A percentile compares a stretch with the other conserved stretches of the same genome.
These are phyloP conservation scores for Helarctos malayanus DNA, from an alignment of 2,797 vertebrate species.

Conservation along the genomic window DNA sequence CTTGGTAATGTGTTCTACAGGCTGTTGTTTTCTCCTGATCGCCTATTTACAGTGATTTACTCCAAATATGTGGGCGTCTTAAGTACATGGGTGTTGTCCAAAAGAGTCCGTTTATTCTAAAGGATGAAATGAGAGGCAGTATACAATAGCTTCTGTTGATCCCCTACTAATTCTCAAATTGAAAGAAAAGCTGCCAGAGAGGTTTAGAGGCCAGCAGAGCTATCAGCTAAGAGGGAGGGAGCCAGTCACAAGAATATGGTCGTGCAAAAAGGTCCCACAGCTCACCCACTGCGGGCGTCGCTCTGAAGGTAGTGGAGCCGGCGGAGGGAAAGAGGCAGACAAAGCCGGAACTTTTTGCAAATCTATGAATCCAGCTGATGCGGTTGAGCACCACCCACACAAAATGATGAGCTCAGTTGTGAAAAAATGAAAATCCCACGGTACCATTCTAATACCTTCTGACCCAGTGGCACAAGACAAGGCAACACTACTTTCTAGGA, in stretches of 20 bases:
- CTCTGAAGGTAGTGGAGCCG: conserved; percentile 4
- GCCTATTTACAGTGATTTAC: conserved; percentile 82
- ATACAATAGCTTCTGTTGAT: conserved; percentile 72
- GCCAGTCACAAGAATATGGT: neutral
- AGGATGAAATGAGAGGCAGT: conserved; percentile 74
- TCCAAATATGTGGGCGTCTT: conserved; percentile 81
- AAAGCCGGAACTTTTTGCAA: conserved; percentile 44
- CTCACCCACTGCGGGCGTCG: neutral
- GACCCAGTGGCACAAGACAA: conserved; percentile 13
- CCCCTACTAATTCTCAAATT: conserved; percentile 73
- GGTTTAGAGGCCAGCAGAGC: neutral
- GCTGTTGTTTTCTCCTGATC: conserved; percentile 81
- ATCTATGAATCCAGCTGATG: conserved; percentile 37
- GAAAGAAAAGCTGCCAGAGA: conserved; percentile 15
- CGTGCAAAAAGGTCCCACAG: neutral
- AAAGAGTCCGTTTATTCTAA: conserved; percentile 78
- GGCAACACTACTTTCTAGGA: conserved; percentile 54
- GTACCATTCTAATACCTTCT: conserved; percentile 48
- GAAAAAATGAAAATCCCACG: conserved; percentile 45
- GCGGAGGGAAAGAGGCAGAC: neutral
- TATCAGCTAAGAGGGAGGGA: neutral
- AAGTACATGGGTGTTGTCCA: conserved; percentile 79
- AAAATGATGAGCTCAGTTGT: conserved; percentile 51
- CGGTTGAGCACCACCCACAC: conserved; percentile 24
- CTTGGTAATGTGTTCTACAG: conserved; percentile 74